Percentiles rank a stretch among this genome's conserved stretches.
Evolutionary conservation across 2,113 vertebrate species (phyloP).

Genomic region (Tympanuchus pallidicinctus): DNA sequence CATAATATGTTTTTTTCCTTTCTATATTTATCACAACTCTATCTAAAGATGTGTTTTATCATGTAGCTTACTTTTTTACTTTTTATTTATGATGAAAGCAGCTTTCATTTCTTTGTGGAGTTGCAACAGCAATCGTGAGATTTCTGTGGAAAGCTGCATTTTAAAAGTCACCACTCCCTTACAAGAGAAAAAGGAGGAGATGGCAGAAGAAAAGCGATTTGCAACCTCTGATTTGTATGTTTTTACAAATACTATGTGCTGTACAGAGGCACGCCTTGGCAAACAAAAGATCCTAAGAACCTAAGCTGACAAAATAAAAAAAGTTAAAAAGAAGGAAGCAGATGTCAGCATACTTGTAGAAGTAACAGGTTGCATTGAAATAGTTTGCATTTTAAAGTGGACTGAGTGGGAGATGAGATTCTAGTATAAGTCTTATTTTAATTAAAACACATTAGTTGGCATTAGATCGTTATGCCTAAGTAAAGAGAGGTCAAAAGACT

Average conservation of each 20-base stretch:
- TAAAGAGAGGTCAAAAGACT: background rate
- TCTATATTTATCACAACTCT: background rate
- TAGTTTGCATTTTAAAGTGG: background rate
- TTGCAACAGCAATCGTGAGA: background rate
- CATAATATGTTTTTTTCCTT: background rate
- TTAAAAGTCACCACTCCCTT: background rate
- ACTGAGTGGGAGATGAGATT: background rate
- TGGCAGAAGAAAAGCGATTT: background rate
- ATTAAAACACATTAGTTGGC: background rate
- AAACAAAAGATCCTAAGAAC: background rate
- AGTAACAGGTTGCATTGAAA: background rate
- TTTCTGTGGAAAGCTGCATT: background rate
- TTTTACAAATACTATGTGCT: background rate
- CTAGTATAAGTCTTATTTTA: background rate
- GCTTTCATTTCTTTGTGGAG: background rate
- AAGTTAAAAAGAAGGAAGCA: accelerated
- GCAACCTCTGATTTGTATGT: background rate
- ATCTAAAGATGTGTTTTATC: accelerated
- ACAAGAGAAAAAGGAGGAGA: background rate
- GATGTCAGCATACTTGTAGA: background rate
- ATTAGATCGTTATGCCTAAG: background rate
- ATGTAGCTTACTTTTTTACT: background rate
- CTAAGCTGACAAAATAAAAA: background rate
- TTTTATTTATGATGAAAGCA: background rate
- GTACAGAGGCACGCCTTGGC: background rate